A percentile compares a stretch with the other conserved stretches of the same genome.
Evolutionary conservation across 2,113 vertebrate species (phyloP).

Genomic region (Turnix velox): DNA sequence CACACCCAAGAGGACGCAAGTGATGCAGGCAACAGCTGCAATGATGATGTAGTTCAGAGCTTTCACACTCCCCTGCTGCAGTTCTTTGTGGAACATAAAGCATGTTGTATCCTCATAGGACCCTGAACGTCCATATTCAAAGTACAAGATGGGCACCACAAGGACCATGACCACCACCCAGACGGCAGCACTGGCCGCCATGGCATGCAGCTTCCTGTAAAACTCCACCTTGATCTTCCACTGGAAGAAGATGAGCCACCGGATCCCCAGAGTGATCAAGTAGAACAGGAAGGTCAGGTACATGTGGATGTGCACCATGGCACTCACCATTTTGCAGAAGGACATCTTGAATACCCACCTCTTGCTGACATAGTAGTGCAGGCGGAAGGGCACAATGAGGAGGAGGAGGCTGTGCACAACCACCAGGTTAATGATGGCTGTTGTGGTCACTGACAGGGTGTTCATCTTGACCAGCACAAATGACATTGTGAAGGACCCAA

Average conservation of each 20-base stretch:
- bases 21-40: slow-evolving; percentile 36
- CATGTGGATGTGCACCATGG: slow-evolving; percentile 91
- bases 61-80: neutral
- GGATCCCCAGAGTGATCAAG: slow-evolving; percentile 77
- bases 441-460: slow-evolving; percentile 80
- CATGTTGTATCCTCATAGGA: slow-evolving; percentile 21
- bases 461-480: slow-evolving; percentile 79
- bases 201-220: slow-evolving; percentile 75
- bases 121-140: slow-evolving; percentile 67
- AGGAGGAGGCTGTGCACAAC: slow-evolving; percentile 84
- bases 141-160: slow-evolving; percentile 46
- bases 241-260: slow-evolving; percentile 80
- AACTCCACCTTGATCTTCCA: slow-evolving; percentile 73
- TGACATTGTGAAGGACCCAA: slow-evolving; percentile 73
- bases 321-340: slow-evolving; percentile 81
- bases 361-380: slow-evolving; percentile 73
- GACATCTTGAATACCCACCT: slow-evolving; percentile 57
- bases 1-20: slow-evolving; percentile 63
- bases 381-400: slow-evolving; percentile 85
- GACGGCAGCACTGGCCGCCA: slow-evolving; percentile 67
- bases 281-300: slow-evolving; percentile 90
- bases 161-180: slow-evolving; percentile 76
- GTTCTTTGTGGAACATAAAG: slow-evolving; percentile 76
- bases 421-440: slow-evolving; percentile 84
- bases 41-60: slow-evolving; percentile 77